phyloP scores from a whole-genome alignment of 2,113 vertebrate species.

The Carlito syrichta region DNA sequence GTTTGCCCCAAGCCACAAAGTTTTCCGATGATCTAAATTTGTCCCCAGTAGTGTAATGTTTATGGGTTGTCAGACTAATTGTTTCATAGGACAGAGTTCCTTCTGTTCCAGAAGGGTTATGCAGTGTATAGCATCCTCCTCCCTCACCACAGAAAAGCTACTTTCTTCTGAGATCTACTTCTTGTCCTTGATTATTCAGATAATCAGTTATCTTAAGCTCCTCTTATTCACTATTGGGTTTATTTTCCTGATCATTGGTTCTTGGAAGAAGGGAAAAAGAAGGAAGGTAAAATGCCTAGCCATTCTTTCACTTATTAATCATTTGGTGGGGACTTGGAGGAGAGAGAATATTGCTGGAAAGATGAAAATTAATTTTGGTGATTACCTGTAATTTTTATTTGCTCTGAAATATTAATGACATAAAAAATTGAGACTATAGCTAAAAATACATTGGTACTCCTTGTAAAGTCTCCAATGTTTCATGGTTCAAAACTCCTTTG shows the following conservation, averaged over 20 bases:
- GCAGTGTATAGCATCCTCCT: background rate
- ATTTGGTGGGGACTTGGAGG: background rate
- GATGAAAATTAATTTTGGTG: background rate
- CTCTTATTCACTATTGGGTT: background rate
- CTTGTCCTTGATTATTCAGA: background rate
- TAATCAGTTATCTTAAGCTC: background rate
- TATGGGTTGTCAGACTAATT: background rate
- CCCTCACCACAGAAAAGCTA: background rate
- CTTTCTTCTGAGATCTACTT: background rate
- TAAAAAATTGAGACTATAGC: background rate
- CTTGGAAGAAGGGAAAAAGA: background rate
- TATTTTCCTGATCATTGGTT: slow-evolving; percentile 6
- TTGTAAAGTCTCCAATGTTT: background rate
- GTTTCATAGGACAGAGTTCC: background rate
- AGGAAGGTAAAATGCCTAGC: background rate
- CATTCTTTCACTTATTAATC: background rate
- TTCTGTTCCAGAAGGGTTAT: background rate
- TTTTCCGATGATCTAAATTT: background rate
- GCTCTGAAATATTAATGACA: background rate
- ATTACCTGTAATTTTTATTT: background rate
- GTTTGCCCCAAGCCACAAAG: background rate
- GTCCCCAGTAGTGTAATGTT: background rate
- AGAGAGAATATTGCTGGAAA: background rate
- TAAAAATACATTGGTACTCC: background rate
- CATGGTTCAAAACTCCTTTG: background rate